Conservation (phyloP, 2,113 vertebrate genomes). For the Perognathus longimembris region DNA sequence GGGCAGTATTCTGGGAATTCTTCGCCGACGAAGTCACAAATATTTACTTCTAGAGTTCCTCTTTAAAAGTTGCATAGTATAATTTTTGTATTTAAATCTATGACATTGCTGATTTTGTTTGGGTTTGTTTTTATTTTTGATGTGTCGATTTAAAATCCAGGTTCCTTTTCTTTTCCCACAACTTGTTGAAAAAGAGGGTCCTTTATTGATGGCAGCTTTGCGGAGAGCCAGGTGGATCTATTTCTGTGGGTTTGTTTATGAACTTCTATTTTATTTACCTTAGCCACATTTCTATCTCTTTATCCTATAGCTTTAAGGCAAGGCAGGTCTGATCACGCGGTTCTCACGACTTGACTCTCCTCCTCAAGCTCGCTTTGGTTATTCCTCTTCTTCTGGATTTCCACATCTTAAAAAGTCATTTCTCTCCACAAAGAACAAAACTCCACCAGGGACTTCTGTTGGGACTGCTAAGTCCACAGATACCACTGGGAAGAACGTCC, state of each 20-base stretch:
- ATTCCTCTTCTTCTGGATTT: not conserved
- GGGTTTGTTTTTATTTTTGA: not conserved
- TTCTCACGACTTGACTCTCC: not conserved
- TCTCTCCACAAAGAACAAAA: not conserved
- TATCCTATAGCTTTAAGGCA: not conserved
- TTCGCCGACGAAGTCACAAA: not conserved
- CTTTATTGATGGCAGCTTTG: not conserved
- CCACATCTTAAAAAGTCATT: no score
- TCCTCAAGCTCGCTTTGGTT: not conserved
- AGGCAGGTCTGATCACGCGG: rapidly evolving
- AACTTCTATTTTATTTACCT: not conserved
- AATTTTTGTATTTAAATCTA: not conserved
- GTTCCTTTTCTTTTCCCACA: not conserved
- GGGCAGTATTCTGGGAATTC: not conserved
- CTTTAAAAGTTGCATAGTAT: not conserved
- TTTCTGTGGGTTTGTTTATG: not conserved
- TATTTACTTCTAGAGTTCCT: not conserved
- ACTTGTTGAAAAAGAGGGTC: not conserved
- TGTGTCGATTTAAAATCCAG: not conserved
- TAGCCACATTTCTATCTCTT: not conserved
- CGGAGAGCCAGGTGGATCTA: not conserved
- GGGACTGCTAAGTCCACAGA: not conserved
- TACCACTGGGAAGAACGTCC: not conserved
- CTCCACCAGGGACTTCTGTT: not conserved
- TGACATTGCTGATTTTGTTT: not conserved